Percentiles rank a stretch among this genome's conserved stretches.
These are phyloP conservation scores for Atopsyche davidsoni DNA, from an alignment of 1,140 invertebrate genomes.

Conservation along the genomic window DNA sequence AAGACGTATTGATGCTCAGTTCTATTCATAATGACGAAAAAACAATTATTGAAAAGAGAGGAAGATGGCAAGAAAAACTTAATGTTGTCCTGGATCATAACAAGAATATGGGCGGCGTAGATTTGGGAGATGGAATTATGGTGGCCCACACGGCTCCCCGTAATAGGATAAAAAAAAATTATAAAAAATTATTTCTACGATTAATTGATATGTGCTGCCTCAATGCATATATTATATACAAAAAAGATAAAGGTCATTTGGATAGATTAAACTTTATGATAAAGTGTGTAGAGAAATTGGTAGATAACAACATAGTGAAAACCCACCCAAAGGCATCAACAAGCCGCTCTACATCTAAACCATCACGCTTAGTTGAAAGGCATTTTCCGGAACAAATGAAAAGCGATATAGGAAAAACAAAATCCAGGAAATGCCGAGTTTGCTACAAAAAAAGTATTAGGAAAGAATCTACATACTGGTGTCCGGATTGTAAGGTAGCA, in stretches of 20 bases:
- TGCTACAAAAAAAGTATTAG: slow-evolving; percentile 16
- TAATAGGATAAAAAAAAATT: slow-evolving; percentile 14
- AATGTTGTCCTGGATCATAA: slow-evolving; percentile 13
- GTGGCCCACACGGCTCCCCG: slow-evolving; percentile 11
- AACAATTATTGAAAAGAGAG: slow-evolving; percentile 13
- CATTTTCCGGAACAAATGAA: slow-evolving; percentile 17
- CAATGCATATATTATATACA: slow-evolving; percentile 15
- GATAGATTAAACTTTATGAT: slow-evolving; percentile 7
- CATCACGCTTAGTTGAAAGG: slow-evolving; percentile 15
- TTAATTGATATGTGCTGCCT: slow-evolving; percentile 17
- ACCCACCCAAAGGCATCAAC: slow-evolving; percentile 8
- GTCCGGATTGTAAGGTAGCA: slow-evolving; percentile 16
- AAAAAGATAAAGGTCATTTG: slow-evolving; percentile 10
- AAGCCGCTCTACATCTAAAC: slow-evolving; percentile 11
- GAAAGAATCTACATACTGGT: slow-evolving; percentile 20
- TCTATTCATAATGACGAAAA: slow-evolving; percentile 17
- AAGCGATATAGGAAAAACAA: slow-evolving; percentile 17
- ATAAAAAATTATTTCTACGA: slow-evolving; percentile 8
- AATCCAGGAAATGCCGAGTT: slow-evolving; percentile 16
- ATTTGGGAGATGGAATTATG: slow-evolving; percentile 14
- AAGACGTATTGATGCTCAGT: slow-evolving; percentile 17
- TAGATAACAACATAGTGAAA: slow-evolving; percentile 4
- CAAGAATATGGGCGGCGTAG: slow-evolving; percentile 16
- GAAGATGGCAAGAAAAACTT: slow-evolving; percentile 13
- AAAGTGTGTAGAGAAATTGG: slow-evolving; percentile 5